These are phyloP conservation scores for Magallana gigas DNA, from an alignment of 1,140 invertebrate genomes.

Conservation along the genomic window DNA sequence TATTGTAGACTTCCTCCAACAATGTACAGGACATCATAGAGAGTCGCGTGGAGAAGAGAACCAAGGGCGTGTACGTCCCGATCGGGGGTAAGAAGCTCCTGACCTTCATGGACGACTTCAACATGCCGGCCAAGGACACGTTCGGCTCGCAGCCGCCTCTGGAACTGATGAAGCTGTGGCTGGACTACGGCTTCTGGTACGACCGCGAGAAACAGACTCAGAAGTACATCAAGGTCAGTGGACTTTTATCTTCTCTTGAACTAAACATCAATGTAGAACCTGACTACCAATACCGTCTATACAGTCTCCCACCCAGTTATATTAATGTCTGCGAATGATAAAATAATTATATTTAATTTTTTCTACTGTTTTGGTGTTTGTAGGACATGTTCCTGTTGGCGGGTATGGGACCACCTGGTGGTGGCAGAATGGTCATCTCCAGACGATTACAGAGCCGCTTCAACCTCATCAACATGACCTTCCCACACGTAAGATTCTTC, in stretches of 20 bases:
- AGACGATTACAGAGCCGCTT: conserved; percentile 88
- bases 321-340: no score
- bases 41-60: conserved; percentile 89
- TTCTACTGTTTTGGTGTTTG: conserved; percentile 54
- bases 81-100: conserved; percentile 88
- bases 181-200: conserved; percentile 94
- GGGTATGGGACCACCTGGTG: conserved; percentile 90
- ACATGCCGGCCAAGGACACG: conserved; percentile 92
- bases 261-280: no score
- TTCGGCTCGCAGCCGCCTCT: conserved; percentile 92
- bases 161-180: conserved; percentile 90
- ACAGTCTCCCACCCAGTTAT: no score
- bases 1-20: conserved; percentile 85
- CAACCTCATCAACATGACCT: conserved; percentile 90
- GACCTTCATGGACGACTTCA: conserved; percentile 92
- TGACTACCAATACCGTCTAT: no score
- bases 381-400: conserved; percentile 88
- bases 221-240: conserved; percentile 84
- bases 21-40: conserved; percentile 88
- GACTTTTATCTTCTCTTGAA: no score
- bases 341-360: no score
- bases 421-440: conserved; percentile 88
- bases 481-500: conserved; percentile 82
- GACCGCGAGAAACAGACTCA: conserved; percentile 84
- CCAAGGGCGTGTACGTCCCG: conserved; percentile 89